These are phyloP conservation scores for Nebria salina DNA, from an alignment of 2,888 invertebrate species.

Conservation along the genomic window DNA sequence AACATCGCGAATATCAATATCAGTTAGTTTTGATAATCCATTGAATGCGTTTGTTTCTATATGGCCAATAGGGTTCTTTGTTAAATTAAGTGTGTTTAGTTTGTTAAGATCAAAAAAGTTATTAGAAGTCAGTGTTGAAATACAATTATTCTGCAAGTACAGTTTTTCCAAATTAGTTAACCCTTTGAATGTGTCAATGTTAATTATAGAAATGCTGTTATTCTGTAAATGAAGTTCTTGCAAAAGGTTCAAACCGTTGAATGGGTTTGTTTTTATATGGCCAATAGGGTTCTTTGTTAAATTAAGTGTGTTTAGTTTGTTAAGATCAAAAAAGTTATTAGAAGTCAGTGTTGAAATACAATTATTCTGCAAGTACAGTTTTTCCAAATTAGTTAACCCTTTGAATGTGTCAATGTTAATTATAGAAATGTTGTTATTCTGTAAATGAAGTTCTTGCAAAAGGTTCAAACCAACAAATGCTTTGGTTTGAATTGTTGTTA, in stretches of 20 bases:
- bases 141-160: constrained; percentile 20
- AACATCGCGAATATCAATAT: constrained; percentile 21
- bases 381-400: constrained; percentile 1
- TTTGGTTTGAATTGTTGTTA: constrained; percentile 2
- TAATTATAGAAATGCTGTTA: constrained; percentile 24
- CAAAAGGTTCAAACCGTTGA: constrained; percentile 14
- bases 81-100: constrained; percentile 12
- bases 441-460: constrained; percentile 4
- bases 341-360: constrained; percentile 15
- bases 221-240: constrained; percentile 11
- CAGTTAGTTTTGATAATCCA: constrained; percentile 2
- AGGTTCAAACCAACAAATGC: constrained; percentile 20
- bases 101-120: constrained; percentile 6
- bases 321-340: constrained; percentile 7
- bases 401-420: constrained; percentile 10
- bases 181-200: constrained; percentile 8
- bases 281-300: constrained; percentile 26
- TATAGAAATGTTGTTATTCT: constrained; percentile 28
- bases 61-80: constrained; percentile 19
- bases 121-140: constrained; percentile 11
- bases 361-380: constrained; percentile 20
- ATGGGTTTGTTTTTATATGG: constrained; percentile 20
- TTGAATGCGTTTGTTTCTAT: constrained; percentile 24
- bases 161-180: constrained; percentile 2
- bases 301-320: neutral